A percentile compares a stretch with the other conserved stretches of the same genome.
phyloP scores from a whole-genome alignment of 2,797 vertebrate species.

The Sebastes alutus region DNA sequence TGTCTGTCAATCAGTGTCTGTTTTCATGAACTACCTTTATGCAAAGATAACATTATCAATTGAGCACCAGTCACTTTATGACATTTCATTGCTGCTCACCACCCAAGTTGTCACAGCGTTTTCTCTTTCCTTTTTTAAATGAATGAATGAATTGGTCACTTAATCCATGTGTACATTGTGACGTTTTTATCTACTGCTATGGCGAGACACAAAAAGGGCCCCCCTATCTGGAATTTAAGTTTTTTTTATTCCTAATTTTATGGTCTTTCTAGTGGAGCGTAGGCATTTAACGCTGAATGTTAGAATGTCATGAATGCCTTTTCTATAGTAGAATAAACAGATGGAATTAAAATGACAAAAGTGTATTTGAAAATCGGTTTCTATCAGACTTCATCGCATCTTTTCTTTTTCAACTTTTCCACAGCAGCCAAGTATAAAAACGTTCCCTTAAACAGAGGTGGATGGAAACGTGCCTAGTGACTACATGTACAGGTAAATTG shows the following conservation, averaged over 20 bases:
- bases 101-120: not conserved
- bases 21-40: not conserved
- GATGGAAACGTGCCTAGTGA: not conserved
- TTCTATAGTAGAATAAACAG: not conserved
- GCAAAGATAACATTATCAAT: not conserved
- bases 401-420: not conserved
- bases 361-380: not conserved
- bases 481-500: not conserved
- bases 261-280: not conserved
- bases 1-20: not conserved
- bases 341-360: not conserved
- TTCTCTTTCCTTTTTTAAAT: not conserved
- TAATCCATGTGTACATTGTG: not conserved
- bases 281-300: not conserved
- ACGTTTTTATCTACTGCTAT: not conserved
- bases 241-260: not conserved
- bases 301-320: not conserved
- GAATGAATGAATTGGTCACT: not conserved
- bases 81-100: not conserved
- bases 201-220: not conserved
- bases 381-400: not conserved
- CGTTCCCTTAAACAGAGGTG: not conserved
- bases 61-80: not conserved
- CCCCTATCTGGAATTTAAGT: not conserved
- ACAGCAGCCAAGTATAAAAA: not conserved